Base-by-base conservation (phyloP, 2,888 invertebrate genomes). In the Idaea aversata region DNA sequence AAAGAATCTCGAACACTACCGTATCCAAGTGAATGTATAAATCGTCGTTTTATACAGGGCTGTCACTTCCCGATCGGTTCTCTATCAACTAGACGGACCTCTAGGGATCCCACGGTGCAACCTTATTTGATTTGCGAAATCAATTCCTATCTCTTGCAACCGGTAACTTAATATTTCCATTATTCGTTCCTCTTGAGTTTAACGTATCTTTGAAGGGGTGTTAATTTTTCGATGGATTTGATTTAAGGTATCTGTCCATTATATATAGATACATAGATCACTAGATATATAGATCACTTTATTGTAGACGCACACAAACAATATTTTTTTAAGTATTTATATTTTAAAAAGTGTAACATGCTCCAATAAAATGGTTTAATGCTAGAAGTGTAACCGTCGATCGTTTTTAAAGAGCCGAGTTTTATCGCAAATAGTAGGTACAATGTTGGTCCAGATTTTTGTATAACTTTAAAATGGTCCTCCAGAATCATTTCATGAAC, bases 71-170 rank as follows among this genome's bases (percentile, higher is more conserved):
- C 59, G 13, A 34, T 25, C 47, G 59, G 34, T 34, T 59, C 15
- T 59, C 59, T 59, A 59, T 59, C 59, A 59, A 59, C 59, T 34
- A 15, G 59, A 4, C 25, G 34, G 34, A 59, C 13, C 59, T 16
- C 59, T 25, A 59, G 59, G 58, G 63, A 65, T 15, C 35, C 47
- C 59, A 16, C 60, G 60, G 59, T 64, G 59, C 64, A 67, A 62
- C 64, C 35, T 87, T 82, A 89, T 88, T 88, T 82, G 85, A 88
- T 88, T 88, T 85, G 83, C 74, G 82, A 81, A 87, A 89, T 87
- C 87, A 87, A 88, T 87, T 84, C 82, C 79, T 77, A 78, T 83
- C 84, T 78, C 77, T 82, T 81, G 81, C 84, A 84, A 76, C 75
- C 83, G 83, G 87, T 88, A 88, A 88, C 81, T 80, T 77, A 82